Base-by-base conservation (phyloP, 2,113 vertebrate species). In the Tonatia bakeri region DNA sequence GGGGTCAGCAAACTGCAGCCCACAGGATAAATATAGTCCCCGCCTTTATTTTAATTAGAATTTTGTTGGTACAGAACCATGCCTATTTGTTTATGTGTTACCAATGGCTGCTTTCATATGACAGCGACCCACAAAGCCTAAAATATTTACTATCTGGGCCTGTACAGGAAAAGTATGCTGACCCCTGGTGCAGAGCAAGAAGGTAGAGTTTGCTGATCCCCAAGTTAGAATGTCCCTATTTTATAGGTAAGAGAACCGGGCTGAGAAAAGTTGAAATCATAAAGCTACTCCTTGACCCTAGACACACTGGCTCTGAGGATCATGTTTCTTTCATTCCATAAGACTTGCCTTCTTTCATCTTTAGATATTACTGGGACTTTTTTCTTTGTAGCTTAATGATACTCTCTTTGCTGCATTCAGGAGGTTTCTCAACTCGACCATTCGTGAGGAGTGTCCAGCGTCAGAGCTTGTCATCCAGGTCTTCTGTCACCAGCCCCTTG, bases 401-500 rank as follows among this genome's bases (percentile, higher is more conserved):
- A 11, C 80, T 96, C 90, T 97, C 10, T 90, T 69, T 14, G 0
- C 69, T 96, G 13, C 56, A 33, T 94, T 92, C 73, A 96, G 99
- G 99, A 96, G 99, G 99, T 50, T 99, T 99, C 98, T 99, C 99
- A 0, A 99, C 99, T 15, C 99, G 99, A 0, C 99, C 99, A 0
- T 99, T 99, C 43, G 99, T 99, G 87, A 98, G 99, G 95, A 99
- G 99, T 52, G 99, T 99, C 64, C 99, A 99, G 43, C 99, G 99
- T 22, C 99, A 99, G 98, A 99, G 99, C 97, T 92, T 99, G 96
- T 99, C 99, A 1, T 99, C 99, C 43, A 97, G 99, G 85, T 99
- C 99, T 0, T 99, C 99, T 38, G 98, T 99, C 33, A 99, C 99
- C 90, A 99, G 99, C 96, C 99, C 99, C 0, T 97, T 99, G 98